A percentile compares a stretch with the other conserved stretches of the same genome.
Evolutionary conservation across 1,140 invertebrate species (phyloP).

Genomic region (Teleogryllus occipitalis): DNA sequence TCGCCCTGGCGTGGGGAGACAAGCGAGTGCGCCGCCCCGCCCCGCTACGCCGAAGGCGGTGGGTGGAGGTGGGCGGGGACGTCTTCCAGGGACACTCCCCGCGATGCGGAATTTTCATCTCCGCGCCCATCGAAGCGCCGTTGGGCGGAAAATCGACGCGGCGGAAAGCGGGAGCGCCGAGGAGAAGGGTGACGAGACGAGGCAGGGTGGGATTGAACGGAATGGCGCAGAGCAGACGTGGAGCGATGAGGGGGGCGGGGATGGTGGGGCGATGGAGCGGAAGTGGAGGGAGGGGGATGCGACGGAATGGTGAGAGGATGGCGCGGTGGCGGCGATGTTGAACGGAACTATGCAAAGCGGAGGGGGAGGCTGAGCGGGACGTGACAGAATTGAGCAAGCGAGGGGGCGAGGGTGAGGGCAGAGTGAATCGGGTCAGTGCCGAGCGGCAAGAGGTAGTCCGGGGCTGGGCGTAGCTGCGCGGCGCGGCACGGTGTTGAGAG

Average conservation of each 20-base stretch:
- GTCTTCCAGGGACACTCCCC: no score
- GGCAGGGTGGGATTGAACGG: no score
- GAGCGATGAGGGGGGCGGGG: no score
- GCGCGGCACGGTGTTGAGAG: no score
- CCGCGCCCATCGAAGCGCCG: not conserved
- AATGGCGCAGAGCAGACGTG: no score
- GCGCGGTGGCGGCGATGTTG: not conserved
- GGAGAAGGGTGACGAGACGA: no score
- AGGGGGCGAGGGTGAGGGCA: not conserved
- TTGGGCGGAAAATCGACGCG: not conserved
- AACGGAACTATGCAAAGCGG: not conserved
- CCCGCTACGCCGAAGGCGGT: no score
- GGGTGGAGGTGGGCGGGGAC: no score
- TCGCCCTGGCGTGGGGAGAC: no score
- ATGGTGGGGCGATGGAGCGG: not conserved
- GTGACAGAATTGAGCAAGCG: not conserved
- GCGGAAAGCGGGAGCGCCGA: not conserved
- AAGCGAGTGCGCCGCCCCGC: no score
- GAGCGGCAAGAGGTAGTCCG: not conserved
- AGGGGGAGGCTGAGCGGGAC: not conserved
- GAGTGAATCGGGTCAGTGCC: not conserved
- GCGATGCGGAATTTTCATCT: no score
- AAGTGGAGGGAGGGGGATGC: not conserved
- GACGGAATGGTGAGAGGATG: not conserved
- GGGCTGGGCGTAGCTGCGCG: no score